A percentile compares a stretch with the other conserved stretches of the same genome.
Conservation (phyloP, 2,797 vertebrate species). For the Philypnodon macrostomus region DNA sequence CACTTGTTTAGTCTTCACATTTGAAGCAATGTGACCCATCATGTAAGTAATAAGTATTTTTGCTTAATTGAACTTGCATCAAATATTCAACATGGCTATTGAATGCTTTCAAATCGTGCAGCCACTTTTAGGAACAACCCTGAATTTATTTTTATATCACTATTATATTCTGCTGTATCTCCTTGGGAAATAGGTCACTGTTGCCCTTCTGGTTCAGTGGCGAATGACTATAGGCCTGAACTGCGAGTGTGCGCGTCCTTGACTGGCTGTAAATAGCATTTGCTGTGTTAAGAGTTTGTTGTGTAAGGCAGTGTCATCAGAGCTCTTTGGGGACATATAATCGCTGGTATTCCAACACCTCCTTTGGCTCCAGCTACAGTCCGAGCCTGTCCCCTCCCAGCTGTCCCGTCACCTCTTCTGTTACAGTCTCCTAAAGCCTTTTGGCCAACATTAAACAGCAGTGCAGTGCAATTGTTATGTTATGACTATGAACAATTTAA, state of each 20-base stretch:
- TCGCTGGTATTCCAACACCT: slow-evolving; percentile 33
- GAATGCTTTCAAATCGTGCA: no score
- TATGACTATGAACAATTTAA: no score
- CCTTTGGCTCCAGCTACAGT: slow-evolving; percentile 7
- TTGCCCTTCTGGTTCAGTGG: neutral
- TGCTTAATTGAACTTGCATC: no score
- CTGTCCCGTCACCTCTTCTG: slow-evolving; percentile 28
- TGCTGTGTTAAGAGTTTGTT: slow-evolving; percentile 19
- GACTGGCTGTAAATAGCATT: slow-evolving; percentile 39
- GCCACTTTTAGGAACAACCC: no score
- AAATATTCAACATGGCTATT: no score
- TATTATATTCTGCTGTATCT: neutral
- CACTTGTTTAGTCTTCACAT: no score
- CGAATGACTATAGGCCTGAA: slow-evolving; percentile 12
- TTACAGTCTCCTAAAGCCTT: neutral
- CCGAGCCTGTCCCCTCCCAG: slow-evolving; percentile 29
- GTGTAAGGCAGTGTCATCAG: slow-evolving; percentile 40
- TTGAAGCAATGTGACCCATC: no score
- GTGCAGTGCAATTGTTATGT: no score
- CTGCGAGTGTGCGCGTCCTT: slow-evolving; percentile 8
- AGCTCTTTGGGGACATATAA: slow-evolving; percentile 43
- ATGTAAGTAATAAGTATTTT: no score
- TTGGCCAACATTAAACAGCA: neutral
- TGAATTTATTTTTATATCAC: no score
- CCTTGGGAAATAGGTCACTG: neutral